These are phyloP conservation scores for Iphiclides podalirius DNA, from an alignment of 2,888 invertebrate species.

Conservation along the genomic window DNA sequence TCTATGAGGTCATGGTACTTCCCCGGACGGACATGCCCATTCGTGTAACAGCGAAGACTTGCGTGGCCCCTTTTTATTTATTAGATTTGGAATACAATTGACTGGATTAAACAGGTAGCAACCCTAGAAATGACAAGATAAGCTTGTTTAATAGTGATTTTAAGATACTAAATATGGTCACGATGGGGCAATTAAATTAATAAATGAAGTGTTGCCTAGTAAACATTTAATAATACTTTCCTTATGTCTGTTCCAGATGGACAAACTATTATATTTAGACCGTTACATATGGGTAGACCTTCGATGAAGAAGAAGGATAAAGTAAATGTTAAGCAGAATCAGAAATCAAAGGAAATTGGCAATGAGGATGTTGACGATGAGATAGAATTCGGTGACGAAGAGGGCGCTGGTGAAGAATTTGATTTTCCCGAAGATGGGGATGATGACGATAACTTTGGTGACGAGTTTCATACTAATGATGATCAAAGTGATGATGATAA, in stretches of 20 bases:
- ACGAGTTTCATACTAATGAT: not conserved
- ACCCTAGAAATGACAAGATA: too few relatives aligned
- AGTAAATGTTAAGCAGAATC: not conserved
- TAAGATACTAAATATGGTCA: too few relatives aligned
- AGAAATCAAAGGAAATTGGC: not conserved
- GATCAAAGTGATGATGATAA: not conserved
- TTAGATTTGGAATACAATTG: too few relatives aligned
- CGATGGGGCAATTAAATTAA: too few relatives aligned
- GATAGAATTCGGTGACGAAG: slow-evolving; percentile 9
- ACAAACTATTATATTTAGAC: slow-evolving; percentile 26
- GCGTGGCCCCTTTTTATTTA: too few relatives aligned
- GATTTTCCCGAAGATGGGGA: not conserved
- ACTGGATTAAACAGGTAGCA: too few relatives aligned
- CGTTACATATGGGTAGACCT: slow-evolving; percentile 29
- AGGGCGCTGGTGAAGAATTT: not conserved
- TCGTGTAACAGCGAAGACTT: too few relatives aligned
- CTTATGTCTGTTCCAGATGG: slow-evolving; percentile 10
- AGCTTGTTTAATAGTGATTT: too few relatives aligned
- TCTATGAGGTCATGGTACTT: too few relatives aligned
- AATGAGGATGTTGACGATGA: not conserved
- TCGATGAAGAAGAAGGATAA: not conserved
- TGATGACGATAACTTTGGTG: not conserved
- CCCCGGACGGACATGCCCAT: too few relatives aligned
- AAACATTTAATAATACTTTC: too few relatives aligned
- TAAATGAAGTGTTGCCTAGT: too few relatives aligned